Evolutionary conservation across 2,888 invertebrate genomes (phyloP).

Genomic region (Emmelina monodactyla): DNA sequence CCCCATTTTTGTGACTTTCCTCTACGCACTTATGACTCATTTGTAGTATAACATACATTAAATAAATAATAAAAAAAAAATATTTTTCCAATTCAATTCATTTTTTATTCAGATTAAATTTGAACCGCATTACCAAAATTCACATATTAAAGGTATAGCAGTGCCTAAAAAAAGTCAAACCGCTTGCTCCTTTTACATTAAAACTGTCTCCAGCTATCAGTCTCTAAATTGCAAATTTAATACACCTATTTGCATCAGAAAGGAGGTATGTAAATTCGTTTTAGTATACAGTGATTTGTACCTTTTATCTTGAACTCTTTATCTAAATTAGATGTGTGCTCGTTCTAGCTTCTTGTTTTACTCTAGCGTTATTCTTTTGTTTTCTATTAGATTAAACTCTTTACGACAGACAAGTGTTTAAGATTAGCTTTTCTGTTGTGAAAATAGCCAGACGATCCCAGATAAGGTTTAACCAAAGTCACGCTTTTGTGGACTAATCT

Average conservation of each 20-base stretch:
- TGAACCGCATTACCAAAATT: too few species aligned
- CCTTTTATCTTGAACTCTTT: conserved; percentile 46
- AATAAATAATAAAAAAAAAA: too few species aligned
- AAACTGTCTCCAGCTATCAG: conserved; percentile 40
- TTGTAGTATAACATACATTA: too few species aligned
- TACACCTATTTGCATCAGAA: conserved; percentile 62
- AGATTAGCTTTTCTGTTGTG: conserved; percentile 4
- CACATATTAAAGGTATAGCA: too few species aligned
- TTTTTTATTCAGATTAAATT: too few species aligned
- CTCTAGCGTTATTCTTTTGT: conserved; percentile 5
- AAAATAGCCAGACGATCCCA: conserved; percentile 2
- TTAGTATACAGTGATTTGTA: conserved; percentile 57
- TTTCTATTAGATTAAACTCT: background rate
- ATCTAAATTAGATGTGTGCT: conserved; percentile 50
- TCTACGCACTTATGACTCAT: background rate
- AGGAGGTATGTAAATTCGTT: conserved; percentile 48
- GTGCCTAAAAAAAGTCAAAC: too few species aligned
- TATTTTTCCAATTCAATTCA: too few species aligned
- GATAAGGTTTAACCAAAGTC: background rate
- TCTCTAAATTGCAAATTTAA: conserved; percentile 63
- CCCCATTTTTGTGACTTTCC: background rate
- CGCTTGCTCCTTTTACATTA: too few species aligned
- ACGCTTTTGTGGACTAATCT: background rate
- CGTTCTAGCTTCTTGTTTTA: background rate
- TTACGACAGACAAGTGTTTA: conserved; percentile 1